These are phyloP conservation scores for Brotula barbata DNA, from an alignment of 2,797 vertebrate genomes.

Conservation along the genomic window DNA sequence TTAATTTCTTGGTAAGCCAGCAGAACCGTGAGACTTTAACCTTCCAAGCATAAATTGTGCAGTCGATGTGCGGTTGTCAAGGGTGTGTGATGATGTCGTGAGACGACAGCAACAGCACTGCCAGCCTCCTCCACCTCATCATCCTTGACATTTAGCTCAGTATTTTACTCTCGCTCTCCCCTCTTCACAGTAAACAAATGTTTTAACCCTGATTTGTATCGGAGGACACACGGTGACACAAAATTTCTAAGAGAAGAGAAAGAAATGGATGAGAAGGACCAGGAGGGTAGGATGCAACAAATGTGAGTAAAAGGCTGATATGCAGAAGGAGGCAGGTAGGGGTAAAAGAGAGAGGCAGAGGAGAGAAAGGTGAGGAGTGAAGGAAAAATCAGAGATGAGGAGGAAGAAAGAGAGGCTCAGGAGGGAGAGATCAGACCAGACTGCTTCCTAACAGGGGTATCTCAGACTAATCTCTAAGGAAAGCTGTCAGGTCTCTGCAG, in stretches of 20 bases:
- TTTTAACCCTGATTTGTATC: conserved; percentile 72
- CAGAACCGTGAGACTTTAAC: conserved; percentile 44
- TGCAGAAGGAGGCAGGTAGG: conserved; percentile 21
- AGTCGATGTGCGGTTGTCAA: conserved; percentile 53
- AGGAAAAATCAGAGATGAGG: conserved; percentile 28
- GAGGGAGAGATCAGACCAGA: conserved; percentile 49
- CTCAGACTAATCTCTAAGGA: conserved; percentile 77
- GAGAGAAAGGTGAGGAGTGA: too few relatives aligned
- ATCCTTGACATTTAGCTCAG: conserved; percentile 77
- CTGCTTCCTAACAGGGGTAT: conserved; percentile 67
- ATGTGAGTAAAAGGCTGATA: not conserved
- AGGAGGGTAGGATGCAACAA: not conserved
- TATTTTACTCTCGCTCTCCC: conserved; percentile 13
- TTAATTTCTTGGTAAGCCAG: conserved; percentile 64
- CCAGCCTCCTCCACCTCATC: conserved; percentile 76
- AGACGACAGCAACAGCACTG: conserved; percentile 57
- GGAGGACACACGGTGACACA: conserved; percentile 46
- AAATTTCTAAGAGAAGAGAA: conserved; percentile 36
- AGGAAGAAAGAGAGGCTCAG: conserved; percentile 21
- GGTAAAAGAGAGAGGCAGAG: not conserved
- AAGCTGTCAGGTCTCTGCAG: conserved; percentile 76
- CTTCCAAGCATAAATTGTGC: conserved; percentile 56
- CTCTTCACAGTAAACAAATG: conserved; percentile 67
- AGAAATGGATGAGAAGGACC: not conserved
- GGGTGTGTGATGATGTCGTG: conserved; percentile 63